Evolutionary conservation across 2,888 invertebrate species (phyloP), one percentile per base, ranked within the genome.

Genomic region (Monoplex corrugatus): DNA sequence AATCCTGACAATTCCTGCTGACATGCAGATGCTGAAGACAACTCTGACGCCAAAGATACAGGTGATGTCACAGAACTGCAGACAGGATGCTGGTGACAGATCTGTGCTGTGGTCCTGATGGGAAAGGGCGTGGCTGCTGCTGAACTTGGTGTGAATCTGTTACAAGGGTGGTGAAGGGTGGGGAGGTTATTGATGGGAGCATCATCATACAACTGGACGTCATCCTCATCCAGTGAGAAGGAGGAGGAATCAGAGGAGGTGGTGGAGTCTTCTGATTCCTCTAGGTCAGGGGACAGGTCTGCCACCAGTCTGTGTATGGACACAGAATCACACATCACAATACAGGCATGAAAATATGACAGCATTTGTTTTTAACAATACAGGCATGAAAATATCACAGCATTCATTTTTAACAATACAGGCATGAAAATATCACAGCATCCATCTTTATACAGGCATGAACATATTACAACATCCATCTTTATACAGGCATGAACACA

Each of bases 231-330:
- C 19, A 63, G 57, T 8, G 57, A n/a, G 43, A 45, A 78, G 43
- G 75, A 86, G 8, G 83, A 50, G 2, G 88, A 63, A 72, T 43
- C 75, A 19, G 80, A 78, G 6, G 88, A 82, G 23, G 38, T 19
- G 23, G 88, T 68, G 3, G 87, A 75, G 19, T 88, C 88, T 23
- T 88, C 84, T 5, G 84, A 84, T 32, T 45, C 83, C 40, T 88
- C 88, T 10, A 82, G 82, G 19, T 87, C 87, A 44, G 88, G 88
- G 5, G 88, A 88, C 32, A 83, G 57, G 72, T 88, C 88, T 40
- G 88, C 88, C 40, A 38, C 80, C 40, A 88, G 83, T 72, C 88
- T 88, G 83, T 38, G 45, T 10, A 32, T 8, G 38, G 57, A 45
- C 50, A 32, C n/a, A 68, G n/a, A 68, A 2, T n/a, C n/a, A n/a